These are phyloP conservation scores for Caiman crocodilus DNA, from an alignment of 2,797 vertebrate species.

Conservation along the genomic window DNA sequence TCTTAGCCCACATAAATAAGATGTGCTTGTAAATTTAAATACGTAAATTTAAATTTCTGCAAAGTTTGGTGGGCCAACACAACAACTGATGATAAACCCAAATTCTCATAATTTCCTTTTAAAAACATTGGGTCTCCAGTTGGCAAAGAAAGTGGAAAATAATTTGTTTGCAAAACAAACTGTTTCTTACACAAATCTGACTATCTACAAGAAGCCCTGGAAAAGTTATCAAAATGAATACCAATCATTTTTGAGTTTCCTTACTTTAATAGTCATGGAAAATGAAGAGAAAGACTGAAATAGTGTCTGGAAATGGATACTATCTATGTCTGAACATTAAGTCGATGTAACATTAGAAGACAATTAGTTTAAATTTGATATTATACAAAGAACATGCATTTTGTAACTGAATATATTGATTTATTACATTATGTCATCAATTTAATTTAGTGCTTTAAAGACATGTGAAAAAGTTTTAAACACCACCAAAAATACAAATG, in stretches of 20 bases:
- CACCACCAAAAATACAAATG: not conserved
- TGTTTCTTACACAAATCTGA: not conserved
- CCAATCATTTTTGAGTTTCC: not conserved
- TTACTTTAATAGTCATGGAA: not conserved
- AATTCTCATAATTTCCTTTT: not conserved
- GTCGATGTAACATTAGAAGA: not conserved
- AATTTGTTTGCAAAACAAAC: not conserved
- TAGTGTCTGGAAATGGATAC: not conserved
- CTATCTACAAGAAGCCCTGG: not conserved
- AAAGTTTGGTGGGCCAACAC: not conserved
- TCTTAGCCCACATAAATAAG: slow-evolving; percentile 29
- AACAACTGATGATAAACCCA: not conserved
- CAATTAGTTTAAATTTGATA: not conserved
- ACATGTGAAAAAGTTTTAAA: not conserved
- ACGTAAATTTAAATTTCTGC: slow-evolving; percentile 32
- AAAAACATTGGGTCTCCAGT: not conserved
- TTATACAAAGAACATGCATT: not conserved
- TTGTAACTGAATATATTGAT: not conserved
- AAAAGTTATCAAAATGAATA: not conserved
- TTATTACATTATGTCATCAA: not conserved
- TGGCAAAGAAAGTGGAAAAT: not conserved
- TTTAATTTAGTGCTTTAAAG: not conserved
- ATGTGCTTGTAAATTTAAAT: not conserved
- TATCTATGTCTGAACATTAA: not conserved
- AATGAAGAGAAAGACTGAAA: not conserved